Evolutionary conservation across 2,888 invertebrate genomes (phyloP).

Genomic region (Hemithea aestivaria): DNA sequence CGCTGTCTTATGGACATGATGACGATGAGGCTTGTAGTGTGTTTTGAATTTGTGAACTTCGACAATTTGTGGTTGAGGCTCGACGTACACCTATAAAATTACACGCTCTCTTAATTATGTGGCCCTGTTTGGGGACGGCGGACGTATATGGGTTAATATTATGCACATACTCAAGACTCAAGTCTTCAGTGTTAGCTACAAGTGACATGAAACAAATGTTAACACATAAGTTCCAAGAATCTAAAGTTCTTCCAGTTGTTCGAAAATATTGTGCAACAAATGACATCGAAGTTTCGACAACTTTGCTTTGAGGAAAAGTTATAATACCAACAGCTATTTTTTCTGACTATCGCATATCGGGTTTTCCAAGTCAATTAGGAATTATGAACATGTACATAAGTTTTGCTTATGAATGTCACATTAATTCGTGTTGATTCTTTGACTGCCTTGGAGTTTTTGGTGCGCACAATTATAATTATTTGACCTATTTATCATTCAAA

Average conservation of each 20-base stretch:
- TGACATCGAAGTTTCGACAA: too few relatives aligned
- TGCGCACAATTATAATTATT: slow-evolving; percentile 15
- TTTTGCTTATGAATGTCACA: background rate
- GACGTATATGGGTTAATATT: too few relatives aligned
- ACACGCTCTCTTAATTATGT: too few relatives aligned
- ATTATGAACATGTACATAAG: background rate
- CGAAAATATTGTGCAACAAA: background rate
- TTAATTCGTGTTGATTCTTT: background rate
- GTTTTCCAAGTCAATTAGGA: slow-evolving; percentile 1
- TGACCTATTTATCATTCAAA: slow-evolving; percentile 33
- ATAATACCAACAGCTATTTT: too few relatives aligned
- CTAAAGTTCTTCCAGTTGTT: background rate
- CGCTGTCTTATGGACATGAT: slow-evolving; percentile 52
- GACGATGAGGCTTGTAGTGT: slow-evolving; percentile 53
- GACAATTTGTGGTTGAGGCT: slow-evolving; percentile 44
- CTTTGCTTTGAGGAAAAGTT: background rate
- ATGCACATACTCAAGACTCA: too few relatives aligned
- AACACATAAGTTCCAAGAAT: background rate
- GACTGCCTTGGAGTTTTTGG: slow-evolving; percentile 5
- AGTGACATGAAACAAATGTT: background rate
- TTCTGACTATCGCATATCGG: too few relatives aligned
- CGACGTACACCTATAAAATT: slow-evolving; percentile 47
- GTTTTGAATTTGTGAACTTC: slow-evolving; percentile 50
- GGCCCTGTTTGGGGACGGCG: too few relatives aligned
- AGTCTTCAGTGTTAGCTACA: background rate